Conservation (phyloP, 2,113 vertebrate genomes). For the Sphaerodactylus townsendi region DNA sequence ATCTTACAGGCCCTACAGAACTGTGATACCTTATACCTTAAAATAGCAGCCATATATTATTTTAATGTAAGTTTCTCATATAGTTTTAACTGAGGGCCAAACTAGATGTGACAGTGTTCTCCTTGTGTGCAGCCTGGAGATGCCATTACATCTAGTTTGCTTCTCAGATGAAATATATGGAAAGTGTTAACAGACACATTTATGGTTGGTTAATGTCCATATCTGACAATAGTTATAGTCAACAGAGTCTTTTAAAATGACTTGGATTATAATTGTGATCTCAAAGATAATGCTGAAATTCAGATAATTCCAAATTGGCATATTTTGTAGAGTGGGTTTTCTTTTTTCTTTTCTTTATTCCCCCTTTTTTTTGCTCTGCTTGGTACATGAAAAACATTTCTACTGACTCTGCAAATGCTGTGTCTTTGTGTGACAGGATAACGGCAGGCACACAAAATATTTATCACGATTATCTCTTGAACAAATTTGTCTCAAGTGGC, state of each 20-base stretch:
- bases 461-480: constrained; percentile 21
- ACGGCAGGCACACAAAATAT: constrained; percentile 7
- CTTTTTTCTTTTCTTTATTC: too few relatives aligned
- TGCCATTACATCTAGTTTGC: too few relatives aligned
- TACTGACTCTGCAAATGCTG: constrained; percentile 2
- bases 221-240: neutral
- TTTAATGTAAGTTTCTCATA: neutral
- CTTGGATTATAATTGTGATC: constrained; percentile 28
- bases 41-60: too few relatives aligned
- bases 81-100: neutral
- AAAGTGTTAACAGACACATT: neutral
- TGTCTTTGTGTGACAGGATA: constrained; percentile 28
- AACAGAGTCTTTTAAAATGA: neutral
- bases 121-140: too few relatives aligned
- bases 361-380: too few relatives aligned
- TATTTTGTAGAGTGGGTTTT: neutral
- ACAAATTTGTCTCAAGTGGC: constrained; percentile 30
- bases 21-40: too few relatives aligned
- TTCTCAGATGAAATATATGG: too few relatives aligned
- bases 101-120: neutral
- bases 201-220: neutral
- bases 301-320: neutral
- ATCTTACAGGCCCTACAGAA: too few relatives aligned
- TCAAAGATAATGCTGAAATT: neutral
- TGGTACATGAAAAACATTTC: constrained; percentile 8